Base-by-base conservation (phyloP, 2,113 vertebrate species). In the Charadrius vociferus region DNA sequence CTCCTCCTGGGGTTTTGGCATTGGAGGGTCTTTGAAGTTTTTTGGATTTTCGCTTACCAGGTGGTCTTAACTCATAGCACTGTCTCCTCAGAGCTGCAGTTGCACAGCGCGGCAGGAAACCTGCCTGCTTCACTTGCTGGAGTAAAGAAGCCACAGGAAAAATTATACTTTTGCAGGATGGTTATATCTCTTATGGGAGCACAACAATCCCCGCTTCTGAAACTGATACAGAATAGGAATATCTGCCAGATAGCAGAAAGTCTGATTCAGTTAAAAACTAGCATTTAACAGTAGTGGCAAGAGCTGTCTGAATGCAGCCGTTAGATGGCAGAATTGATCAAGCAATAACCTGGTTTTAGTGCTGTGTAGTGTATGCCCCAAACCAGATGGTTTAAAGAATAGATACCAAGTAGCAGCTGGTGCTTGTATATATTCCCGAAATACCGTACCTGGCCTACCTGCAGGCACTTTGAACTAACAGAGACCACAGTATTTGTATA, bases 251-350 rank as follows among this genome's bases (percentile, higher is more conserved):
- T 1, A 71, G 71, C 55, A 61, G 36, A 14, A 37, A 74, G n/a
- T 14, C 45, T 50, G 41, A 16, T 37, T 68, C 15, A 7, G 34
- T 52, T 73, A 47, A 72, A 52, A 75, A 11, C 11, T 7, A 39
- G 24, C 9, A 17, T 22, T 75, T n/a, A 66, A 34, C 12, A 53
- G 30, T 4, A 20, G 23, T 21, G 30, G 45, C 36, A 93, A 59
- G 14, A 4, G 7, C 34, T 32, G 15, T n/a, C 59, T 79, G 62
- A 52, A 58, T 14, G 6, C 32, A 85, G 49, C 96, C 98, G 85
- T 97, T 98, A 98, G 98, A 96, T 98, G 98, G 98, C 98, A 98
- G 97, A 97, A 94, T 97, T 98, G 97, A 91, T 97, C 88, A 97
- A 98, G 96, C 86, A 95, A 96, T 97, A 45, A 50, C 2, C 34